Evolutionary conservation across 2,797 vertebrate species (phyloP).

Genomic region (Vespertilio murinus): DNA sequence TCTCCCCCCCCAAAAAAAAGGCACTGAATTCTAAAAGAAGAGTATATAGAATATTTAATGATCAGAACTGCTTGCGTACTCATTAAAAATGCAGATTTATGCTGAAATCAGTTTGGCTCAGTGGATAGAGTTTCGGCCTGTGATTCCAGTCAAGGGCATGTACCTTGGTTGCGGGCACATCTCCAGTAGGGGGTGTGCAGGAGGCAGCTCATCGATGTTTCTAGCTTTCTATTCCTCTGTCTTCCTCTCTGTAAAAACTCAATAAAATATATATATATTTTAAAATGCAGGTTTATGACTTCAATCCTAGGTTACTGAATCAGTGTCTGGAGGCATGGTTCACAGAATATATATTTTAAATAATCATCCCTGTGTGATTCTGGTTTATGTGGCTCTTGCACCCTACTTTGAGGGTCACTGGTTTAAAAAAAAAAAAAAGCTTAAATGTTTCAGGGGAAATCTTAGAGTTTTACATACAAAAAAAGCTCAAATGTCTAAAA

Average conservation of each 20-base stretch:
- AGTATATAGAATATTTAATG: neutral
- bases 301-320: neutral
- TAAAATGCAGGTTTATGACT: neutral
- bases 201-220: too few species aligned
- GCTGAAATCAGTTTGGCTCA: too few species aligned
- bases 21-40: neutral
- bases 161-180: too few species aligned
- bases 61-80: neutral
- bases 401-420: neutral
- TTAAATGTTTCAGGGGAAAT: neutral
- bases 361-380: neutral
- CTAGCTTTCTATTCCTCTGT: too few species aligned
- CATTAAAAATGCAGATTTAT: neutral
- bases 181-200: too few species aligned
- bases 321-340: neutral
- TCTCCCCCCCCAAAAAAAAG: neutral
- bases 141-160: too few species aligned
- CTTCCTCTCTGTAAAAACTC: too few species aligned
- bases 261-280: too few species aligned
- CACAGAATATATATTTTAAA: neutral
- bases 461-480: neutral
- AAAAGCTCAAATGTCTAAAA: neutral
- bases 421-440: slow-evolving; percentile 49
- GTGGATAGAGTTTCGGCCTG: too few species aligned
- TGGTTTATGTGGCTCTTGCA: neutral